Conservation (phyloP, 2,888 invertebrate genomes). For the Caradrina clavipalpis region DNA sequence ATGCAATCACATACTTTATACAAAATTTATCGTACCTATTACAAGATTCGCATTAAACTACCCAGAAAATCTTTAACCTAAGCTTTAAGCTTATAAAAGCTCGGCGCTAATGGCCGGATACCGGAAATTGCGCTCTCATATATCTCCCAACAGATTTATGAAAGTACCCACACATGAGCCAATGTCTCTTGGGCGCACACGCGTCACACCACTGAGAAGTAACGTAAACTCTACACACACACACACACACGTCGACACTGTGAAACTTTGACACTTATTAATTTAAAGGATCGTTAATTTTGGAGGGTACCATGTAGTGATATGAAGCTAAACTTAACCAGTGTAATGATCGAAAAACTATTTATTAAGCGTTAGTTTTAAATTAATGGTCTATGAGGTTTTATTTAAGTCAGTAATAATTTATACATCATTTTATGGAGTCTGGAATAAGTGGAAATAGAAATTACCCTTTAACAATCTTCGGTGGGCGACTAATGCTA, state of each 20-base stretch:
- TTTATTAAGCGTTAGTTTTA: slow-evolving; percentile 24
- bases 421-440: not conserved
- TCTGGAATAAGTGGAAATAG: slow-evolving; percentile 23
- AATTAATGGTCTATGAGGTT: not conserved
- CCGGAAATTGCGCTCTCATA: slow-evolving; percentile 97
- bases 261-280: slow-evolving; percentile 89
- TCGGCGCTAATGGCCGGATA: slow-evolving; percentile 96
- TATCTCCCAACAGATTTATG: slow-evolving; percentile 97
- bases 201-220: slow-evolving; percentile 63
- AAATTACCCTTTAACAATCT: slow-evolving; percentile 52
- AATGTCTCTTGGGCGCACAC: slow-evolving; percentile 86
- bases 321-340: slow-evolving; percentile 64
- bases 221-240: slow-evolving; percentile 68
- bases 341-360: slow-evolving; percentile 52
- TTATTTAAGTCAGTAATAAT: slow-evolving; percentile 1
- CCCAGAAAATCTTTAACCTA: slow-evolving; percentile 91
- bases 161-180: slow-evolving; percentile 93
- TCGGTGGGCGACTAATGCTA: slow-evolving; percentile 71
- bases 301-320: slow-evolving; percentile 74
- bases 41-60: slow-evolving; percentile 91
- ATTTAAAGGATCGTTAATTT: slow-evolving; percentile 88
- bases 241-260: slow-evolving; percentile 67
- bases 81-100: slow-evolving; percentile 93
- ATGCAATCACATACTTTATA: slow-evolving; percentile 91
- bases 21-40: slow-evolving; percentile 91